These are phyloP conservation scores for Hemiscyllium ocellatum DNA, from an alignment of 2,113 vertebrate species.

Conservation along the genomic window DNA sequence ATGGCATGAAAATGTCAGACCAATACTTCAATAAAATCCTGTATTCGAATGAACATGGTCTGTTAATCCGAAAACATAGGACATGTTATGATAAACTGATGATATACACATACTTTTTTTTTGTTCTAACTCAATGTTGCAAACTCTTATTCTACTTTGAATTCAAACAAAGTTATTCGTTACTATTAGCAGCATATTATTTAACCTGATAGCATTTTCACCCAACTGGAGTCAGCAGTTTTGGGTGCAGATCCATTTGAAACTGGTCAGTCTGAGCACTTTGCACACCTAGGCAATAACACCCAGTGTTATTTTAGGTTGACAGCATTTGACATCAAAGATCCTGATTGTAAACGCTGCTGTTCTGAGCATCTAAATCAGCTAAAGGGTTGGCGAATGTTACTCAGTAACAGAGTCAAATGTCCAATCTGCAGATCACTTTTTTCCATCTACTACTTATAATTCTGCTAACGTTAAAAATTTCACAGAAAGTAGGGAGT, in stretches of 20 bases:
- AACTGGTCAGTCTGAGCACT: not conserved
- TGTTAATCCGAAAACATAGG: not conserved
- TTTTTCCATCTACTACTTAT: not conserved
- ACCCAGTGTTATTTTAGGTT: not conserved
- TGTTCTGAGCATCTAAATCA: not conserved
- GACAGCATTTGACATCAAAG: not conserved
- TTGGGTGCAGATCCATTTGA: not conserved
- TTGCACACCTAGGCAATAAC: not conserved
- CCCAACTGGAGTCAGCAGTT: not conserved
- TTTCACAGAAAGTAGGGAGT: not conserved
- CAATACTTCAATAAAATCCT: not conserved
- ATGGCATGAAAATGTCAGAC: not conserved
- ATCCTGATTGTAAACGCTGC: not conserved
- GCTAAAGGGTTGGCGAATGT: not conserved
- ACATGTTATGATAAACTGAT: not conserved
- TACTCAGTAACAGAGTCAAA: not conserved
- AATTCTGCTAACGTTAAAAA: not conserved
- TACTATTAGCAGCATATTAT: not conserved
- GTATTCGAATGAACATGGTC: not conserved
- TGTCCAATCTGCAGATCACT: not conserved
- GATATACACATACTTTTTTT: not conserved
- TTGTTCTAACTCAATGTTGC: not conserved
- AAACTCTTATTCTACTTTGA: not conserved
- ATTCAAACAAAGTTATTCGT: not conserved
- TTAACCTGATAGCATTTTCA: not conserved